Percentiles rank a stretch among this genome's conserved stretches.
Evolutionary conservation across 1,140 invertebrate genomes (phyloP).

Genomic region (Dufourea novaeangliae): DNA sequence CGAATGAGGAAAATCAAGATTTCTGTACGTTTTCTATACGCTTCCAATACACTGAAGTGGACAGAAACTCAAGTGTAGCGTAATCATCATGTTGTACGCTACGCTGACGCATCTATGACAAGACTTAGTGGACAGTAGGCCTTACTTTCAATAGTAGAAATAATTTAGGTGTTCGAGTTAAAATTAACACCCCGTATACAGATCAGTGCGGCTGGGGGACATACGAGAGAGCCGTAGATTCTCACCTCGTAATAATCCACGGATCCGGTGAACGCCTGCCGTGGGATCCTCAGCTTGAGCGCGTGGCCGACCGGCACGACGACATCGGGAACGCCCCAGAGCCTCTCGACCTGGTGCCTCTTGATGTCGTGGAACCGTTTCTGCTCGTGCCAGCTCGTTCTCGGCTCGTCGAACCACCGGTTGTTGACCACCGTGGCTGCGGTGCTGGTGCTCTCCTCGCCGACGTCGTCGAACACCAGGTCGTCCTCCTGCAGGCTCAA

Average conservation of each 20-base stretch:
- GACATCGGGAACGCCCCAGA: constrained; percentile 77
- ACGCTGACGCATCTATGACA: too few species aligned
- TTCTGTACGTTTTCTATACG: too few species aligned
- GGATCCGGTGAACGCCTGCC: constrained; percentile 78
- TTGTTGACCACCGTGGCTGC: constrained; percentile 44
- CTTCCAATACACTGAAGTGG: too few species aligned
- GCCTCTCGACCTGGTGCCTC: constrained; percentile 66
- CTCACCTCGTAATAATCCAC: constrained; percentile 80
- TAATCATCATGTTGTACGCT: too few species aligned
- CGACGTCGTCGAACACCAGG: constrained; percentile 78
- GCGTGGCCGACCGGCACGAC: constrained; percentile 78
- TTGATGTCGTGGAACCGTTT: constrained; percentile 21
- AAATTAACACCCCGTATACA: too few species aligned
- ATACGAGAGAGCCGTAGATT: background rate
- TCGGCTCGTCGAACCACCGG: constrained; percentile 23
- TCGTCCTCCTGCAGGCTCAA: constrained; percentile 76
- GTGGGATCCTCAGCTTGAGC: constrained; percentile 79
- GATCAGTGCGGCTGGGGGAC: background rate
- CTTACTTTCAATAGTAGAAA: too few species aligned
- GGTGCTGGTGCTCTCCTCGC: constrained; percentile 63
- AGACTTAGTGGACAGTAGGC: too few species aligned
- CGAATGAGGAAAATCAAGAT: too few species aligned
- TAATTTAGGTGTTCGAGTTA: too few species aligned
- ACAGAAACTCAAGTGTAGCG: too few species aligned
- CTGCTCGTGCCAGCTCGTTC: constrained; percentile 30